Evolutionary conservation across 2,797 vertebrate species (phyloP), one percentile per base, ranked within the genome.

Genomic region (Propithecus deckenii): DNA sequence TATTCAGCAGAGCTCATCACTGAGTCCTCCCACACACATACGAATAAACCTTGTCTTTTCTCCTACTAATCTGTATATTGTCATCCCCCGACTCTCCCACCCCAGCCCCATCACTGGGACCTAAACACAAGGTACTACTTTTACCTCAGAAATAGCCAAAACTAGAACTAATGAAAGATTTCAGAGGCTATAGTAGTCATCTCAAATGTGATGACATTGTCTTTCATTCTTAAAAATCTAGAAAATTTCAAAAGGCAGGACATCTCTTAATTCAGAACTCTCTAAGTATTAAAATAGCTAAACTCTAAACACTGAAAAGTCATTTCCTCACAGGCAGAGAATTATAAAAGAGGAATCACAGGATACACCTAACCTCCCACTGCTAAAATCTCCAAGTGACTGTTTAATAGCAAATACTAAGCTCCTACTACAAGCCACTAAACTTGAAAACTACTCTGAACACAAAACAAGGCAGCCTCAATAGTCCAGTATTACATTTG

Each of bases 191-290:
- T 2, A 32, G 41, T 28, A 71, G 41, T 92, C 63, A 94, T 71
- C 25, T 89, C 43, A 91, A 96, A 81, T 41, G 6, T 50, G 32
- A 80, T 65, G 28, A 72, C 38, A 75, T 14, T 86, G 25, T 43
- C 71, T 65, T 94, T 89, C 69, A 95, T 57, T 76, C 25, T 76
- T 81, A 76, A 96, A 97, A 95, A 94, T 69, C 38, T 65, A 91
- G 69, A 92, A 86, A 95, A 72, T 85, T 86, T 72, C 79, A 95
- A 92, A 94, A 89, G 67, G 38, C 8, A 75, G 30, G 52, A 80
- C 20, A 59, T 38, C 43, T 76, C 50, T 84, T 84, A 93, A 93
- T 92, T 78, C 76, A 83, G 46, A 80, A 57, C 63, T 97, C 22
- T 79, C 78, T 74, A 59, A 81, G 78, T 52, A 91, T 17, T 41